A percentile compares a stretch with the other conserved stretches of the same genome.
These are phyloP conservation scores for Spodoptera frugiperda DNA, from an alignment of 1,140 invertebrate genomes.

Conservation along the genomic window DNA sequence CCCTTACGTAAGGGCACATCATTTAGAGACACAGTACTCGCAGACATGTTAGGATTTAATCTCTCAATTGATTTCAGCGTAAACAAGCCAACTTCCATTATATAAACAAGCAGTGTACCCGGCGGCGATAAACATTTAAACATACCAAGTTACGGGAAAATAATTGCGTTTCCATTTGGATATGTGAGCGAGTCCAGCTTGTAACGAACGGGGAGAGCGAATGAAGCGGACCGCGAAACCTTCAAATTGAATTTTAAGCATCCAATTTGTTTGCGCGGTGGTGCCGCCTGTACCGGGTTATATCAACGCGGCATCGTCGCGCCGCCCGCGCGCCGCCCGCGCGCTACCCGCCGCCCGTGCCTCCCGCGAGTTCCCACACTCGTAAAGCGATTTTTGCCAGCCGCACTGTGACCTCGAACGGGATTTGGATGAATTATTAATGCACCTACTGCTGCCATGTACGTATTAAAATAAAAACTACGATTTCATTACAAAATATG, in stretches of 20 bases:
- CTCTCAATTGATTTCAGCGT: constrained; percentile 29
- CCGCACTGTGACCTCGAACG: constrained; percentile 56
- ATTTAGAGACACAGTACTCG: neutral
- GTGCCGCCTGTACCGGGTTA: constrained; percentile 67
- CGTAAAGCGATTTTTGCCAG: constrained; percentile 78
- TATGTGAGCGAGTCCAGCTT: constrained; percentile 73
- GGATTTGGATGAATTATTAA: constrained; percentile 79
- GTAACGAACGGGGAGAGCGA: constrained; percentile 76
- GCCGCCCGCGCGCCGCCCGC: constrained; percentile 26
- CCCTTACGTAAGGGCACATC: neutral
- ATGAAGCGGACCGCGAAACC: constrained; percentile 83
- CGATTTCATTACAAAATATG: constrained; percentile 36
- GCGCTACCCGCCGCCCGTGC: constrained; percentile 33
- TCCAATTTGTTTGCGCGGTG: constrained; percentile 82
- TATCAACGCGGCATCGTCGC: constrained; percentile 59
- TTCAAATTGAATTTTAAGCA: constrained; percentile 86
- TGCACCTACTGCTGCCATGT: constrained; percentile 47
- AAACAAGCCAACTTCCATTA: constrained; percentile 40
- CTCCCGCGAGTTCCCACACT: constrained; percentile 67
- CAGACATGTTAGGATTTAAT: constrained; percentile 27
- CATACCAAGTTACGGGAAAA: constrained; percentile 72
- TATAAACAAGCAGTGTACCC: constrained; percentile 54
- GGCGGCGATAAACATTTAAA: constrained; percentile 68
- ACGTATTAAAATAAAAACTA: constrained; percentile 36
- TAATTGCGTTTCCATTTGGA: constrained; percentile 79